phyloP scores from a whole-genome alignment of 2,113 vertebrate genomes.

The Poicephalus gulielmi region DNA sequence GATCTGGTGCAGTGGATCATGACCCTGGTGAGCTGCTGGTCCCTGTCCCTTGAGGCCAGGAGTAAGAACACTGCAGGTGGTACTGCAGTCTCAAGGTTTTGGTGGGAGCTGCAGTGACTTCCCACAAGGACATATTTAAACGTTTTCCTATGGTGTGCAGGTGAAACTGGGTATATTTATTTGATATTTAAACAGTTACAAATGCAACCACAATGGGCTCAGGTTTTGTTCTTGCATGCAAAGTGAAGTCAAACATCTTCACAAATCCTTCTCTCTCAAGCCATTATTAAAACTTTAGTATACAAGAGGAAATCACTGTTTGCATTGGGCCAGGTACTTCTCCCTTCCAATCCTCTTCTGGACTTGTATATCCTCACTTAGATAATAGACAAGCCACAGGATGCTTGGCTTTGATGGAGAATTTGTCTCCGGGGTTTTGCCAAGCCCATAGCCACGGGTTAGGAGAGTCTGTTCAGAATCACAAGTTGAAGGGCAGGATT shows the following conservation, averaged over 20 bases:
- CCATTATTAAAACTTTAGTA: background rate
- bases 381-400: conserved; percentile 16
- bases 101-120: background rate
- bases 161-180: background rate
- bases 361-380: background rate
- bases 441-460: background rate
- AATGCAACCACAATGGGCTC: background rate
- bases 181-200: background rate
- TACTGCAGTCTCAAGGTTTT: background rate
- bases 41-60: background rate
- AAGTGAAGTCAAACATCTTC: background rate
- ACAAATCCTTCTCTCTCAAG: background rate
- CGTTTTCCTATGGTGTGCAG: background rate
- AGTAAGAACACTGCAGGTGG: background rate
- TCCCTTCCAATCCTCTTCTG: background rate
- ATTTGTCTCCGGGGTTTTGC: background rate
- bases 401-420: background rate
- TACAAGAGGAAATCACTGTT: conserved; percentile 10
- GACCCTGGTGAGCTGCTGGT: background rate
- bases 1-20: accelerated
- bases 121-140: background rate
- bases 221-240: background rate
- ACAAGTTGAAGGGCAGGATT: background rate
- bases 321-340: background rate
- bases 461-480: background rate